A percentile compares a stretch with the other conserved stretches of the same genome.
These are phyloP conservation scores for Aethes cnicana DNA, from an alignment of 2,888 invertebrate species.

Conservation along the genomic window DNA sequence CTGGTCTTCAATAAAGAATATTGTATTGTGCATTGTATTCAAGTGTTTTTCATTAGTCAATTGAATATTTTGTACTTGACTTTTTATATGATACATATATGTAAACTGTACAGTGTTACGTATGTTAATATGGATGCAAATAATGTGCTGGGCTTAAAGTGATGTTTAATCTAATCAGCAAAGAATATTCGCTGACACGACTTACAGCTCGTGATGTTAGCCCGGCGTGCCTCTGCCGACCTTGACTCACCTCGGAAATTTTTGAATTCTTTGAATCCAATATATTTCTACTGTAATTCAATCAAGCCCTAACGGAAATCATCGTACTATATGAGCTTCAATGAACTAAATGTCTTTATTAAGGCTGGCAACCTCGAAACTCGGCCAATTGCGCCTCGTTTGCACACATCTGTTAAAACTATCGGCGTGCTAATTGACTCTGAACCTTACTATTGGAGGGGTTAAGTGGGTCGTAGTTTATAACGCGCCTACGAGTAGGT, in stretches of 20 bases:
- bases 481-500: conserved; percentile 47
- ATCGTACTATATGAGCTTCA: conserved; percentile 29
- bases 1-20: too few relatives aligned
- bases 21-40: too few relatives aligned
- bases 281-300: conserved; percentile 3
- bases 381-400: conserved; percentile 63
- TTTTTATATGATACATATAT: too few relatives aligned
- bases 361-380: conserved; percentile 50
- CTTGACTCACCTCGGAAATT: conserved; percentile 49
- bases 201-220: conserved; percentile 44
- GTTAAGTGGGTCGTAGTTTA: conserved; percentile 67
- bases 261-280: conserved; percentile 16
- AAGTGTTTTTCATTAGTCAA: too few relatives aligned
- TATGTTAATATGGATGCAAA: too few relatives aligned
- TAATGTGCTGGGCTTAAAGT: conserved; percentile 34
- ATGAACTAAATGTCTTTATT: conserved; percentile 55
- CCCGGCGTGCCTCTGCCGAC: conserved; percentile 45
- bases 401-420: conserved; percentile 63
- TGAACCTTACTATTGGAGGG: conserved; percentile 65
- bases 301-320: conserved; percentile 1
- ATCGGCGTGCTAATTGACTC: conserved; percentile 69
- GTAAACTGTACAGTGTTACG: too few relatives aligned
- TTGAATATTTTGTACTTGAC: too few relatives aligned
- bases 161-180: conserved; percentile 35
- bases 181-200: conserved; percentile 43